Evolutionary conservation across 2,113 vertebrate genomes (phyloP), one percentile per base, ranked within the genome.

Genomic region (Empidonax alnorum): DNA sequence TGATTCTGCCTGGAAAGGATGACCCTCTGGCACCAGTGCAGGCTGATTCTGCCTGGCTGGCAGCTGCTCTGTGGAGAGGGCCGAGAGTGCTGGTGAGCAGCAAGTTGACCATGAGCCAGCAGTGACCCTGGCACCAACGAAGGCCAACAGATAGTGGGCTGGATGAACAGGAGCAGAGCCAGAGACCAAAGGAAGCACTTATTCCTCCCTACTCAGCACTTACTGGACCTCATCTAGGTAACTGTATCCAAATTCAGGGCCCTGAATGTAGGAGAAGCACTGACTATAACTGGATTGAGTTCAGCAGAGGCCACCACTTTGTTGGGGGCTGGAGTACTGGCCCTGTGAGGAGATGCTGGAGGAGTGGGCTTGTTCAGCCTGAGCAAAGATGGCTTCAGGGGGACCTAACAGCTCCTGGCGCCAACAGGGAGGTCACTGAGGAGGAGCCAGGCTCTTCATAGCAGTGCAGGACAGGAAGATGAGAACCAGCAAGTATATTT

Each of bases 361-460:
- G 41, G 35, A 77, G 12, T 27, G 22, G 20, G 11, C 8, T 67
- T 53, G 33, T 47, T 81, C 55, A 90, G 49, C 46, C 56, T n/a
- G 37, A 28, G 41, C 23, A 58, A 33, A 37, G 35, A 33, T 9
- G 3, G 8, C 46, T 84, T 69, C 15, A 47, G 28, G 10, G 10
- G 37, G 10, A 61, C 33, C 18, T 19, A 7, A 14, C 2, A 35
- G 18, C 46, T 81, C 12, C 18, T 35, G 22, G 17, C 42, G 44
- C 12, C 4, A 1, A 14, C 21, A 31, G 30, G 9, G 21, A 44
- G 12, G 30, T 47, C 37, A 30, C 0, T 24, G 47, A 56, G 22
- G 8, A 44, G 24, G 24, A 75, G 17, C 6, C 0, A 0, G 7
- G 12, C 10, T 81, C 35, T 65, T 79, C 44, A 58, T 11, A 49